Percentiles rank a stretch among this genome's conserved stretches.
These are phyloP conservation scores for Drosophila picticornis DNA, from an alignment of 2,888 invertebrate species.

Conservation along the genomic window DNA sequence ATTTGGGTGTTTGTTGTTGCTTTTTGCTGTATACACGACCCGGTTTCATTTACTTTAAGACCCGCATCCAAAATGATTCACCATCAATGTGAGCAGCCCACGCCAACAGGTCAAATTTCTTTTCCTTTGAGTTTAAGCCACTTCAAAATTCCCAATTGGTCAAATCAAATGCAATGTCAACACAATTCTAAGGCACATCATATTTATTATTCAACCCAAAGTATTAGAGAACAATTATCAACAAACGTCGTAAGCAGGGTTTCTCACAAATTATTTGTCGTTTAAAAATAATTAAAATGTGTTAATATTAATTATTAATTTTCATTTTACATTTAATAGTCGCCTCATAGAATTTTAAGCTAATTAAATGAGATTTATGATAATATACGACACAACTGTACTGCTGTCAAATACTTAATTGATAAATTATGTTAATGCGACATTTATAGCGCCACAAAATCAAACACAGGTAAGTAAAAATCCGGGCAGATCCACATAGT, in stretches of 20 bases:
- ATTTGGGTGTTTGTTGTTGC: not conserved
- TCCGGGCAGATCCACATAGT: conserved; percentile 33
- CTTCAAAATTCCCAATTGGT: not conserved
- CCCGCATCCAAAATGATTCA: no score
- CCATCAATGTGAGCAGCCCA: no score
- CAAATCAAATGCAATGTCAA: conserved; percentile 36
- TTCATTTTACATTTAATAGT: not conserved
- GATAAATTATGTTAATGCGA: not conserved
- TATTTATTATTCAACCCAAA: conserved; percentile 36
- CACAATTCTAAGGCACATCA: conserved; percentile 40
- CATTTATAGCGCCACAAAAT: not conserved
- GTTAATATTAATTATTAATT: not conserved
- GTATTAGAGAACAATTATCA: not conserved
- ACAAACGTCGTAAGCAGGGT: conserved; percentile 38
- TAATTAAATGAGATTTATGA: not conserved
- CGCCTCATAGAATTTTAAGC: not conserved
- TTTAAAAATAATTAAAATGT: conserved; percentile 6
- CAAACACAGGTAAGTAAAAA: not conserved
- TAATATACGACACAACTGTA: not conserved
- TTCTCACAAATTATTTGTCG: not conserved
- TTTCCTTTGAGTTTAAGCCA: not conserved
- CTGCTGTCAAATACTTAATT: conserved; percentile 3
- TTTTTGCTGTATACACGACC: not conserved
- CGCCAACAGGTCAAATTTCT: not conserved
- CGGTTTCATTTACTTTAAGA: no score